Evolutionary conservation across 2,888 invertebrate genomes (phyloP), one percentile per base, ranked within the genome.

Genomic region (Thereva unica): DNA sequence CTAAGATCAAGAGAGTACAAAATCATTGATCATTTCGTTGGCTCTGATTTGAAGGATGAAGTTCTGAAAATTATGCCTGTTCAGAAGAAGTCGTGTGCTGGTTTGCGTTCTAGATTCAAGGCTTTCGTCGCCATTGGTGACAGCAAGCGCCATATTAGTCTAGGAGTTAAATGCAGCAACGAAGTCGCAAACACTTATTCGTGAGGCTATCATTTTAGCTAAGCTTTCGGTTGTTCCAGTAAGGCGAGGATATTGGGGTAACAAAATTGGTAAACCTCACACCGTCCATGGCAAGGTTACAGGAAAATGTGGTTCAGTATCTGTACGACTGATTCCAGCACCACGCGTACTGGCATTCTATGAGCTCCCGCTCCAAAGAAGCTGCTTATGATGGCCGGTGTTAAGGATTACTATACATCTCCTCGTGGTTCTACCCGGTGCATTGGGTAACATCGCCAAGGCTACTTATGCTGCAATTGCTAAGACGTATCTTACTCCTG

Each of bases 11-110:
- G n/a, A 86, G 99, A 99, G 84, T 95, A 90, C 76, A 98, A 99
- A 83, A 98, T 99, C 82, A 97, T 99, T 71, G 99, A 99, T 81
- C 91, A 91, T 83, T 97, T 99, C 85, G 89, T 99, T 76, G 96
- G 97, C 35, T 84, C 91, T 0, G 85, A 91, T 12, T 85, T 99
- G 64, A 97, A 95, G 78, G 99, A 99, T 84, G 99, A 99, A 80
- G 99, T 99, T 0, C 84, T 99, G 74, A 99, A 99, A 83, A 99
- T 99, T 80, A 99, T 98, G 97, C 99, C 99, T 69, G 99, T 99
- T 12, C 99, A 99, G 87, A 99, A 99, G 83, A 99, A 99, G 83
- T 99, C 99, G 1, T 90, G 98, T 83, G 99, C 99, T 73, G 99
- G 99, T 85, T 99, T 99, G 83, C 90, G 99, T 78, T 99, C 99